Conservation (phyloP, 2,113 vertebrate genomes). For the Notothenia rossii region DNA sequence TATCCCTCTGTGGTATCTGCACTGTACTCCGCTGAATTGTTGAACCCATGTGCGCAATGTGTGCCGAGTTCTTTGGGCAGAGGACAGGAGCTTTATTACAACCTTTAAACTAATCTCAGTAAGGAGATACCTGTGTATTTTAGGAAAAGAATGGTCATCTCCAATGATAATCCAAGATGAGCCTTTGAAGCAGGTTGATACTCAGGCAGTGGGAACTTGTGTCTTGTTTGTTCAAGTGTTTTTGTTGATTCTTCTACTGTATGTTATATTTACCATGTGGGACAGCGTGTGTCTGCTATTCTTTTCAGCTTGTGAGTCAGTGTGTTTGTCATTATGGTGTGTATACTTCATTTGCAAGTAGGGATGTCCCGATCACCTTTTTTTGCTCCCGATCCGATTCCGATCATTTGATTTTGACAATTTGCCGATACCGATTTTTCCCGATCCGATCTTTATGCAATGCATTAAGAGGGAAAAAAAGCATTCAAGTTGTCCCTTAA, state of each 20-base stretch:
- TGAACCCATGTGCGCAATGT: constrained; percentile 76
- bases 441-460: no score
- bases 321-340: background rate
- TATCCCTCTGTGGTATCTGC: constrained; percentile 30
- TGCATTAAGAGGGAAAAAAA: no score
- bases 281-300: background rate
- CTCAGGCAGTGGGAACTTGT: background rate
- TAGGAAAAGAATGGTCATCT: constrained; percentile 49
- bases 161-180: background rate
- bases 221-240: background rate
- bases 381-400: no score
- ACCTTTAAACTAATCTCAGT: constrained; percentile 69
- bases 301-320: background rate
- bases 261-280: background rate
- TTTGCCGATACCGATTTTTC: no score
- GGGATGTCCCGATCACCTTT: no score
- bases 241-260: background rate
- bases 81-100: constrained; percentile 49
- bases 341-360: no score
- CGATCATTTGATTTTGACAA: no score
- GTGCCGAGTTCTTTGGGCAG: constrained; percentile 51
- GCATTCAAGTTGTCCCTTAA: no score
- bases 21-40: constrained; percentile 56
- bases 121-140: constrained; percentile 70
- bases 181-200: background rate